Conservation (phyloP, 2,113 vertebrate species). For the Balaeniceps rex region DNA sequence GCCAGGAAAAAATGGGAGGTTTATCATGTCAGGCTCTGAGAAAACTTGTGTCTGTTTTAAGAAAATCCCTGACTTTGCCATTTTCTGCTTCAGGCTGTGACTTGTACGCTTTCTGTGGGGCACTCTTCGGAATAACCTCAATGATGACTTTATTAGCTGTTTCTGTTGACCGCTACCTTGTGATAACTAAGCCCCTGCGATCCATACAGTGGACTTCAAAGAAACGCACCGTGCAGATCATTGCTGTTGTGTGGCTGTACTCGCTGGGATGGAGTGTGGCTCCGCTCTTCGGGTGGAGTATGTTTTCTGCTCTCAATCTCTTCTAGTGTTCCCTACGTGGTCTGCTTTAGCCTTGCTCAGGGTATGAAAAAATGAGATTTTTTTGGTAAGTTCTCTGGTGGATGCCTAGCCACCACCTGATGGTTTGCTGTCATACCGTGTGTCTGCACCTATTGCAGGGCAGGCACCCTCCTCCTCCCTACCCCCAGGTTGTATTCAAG, state of each 20-base stretch:
- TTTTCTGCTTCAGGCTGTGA: conserved; percentile 62
- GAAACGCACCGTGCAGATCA: conserved; percentile 33
- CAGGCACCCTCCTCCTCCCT: not conserved
- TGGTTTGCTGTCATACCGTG: rapidly evolving
- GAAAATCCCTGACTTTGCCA: not conserved
- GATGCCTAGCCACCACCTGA: not conserved
- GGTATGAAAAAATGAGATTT: not conserved
- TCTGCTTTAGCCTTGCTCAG: not conserved
- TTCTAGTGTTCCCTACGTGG: rapidly evolving
- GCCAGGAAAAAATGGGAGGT: not conserved
- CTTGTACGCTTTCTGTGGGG: conserved; percentile 71
- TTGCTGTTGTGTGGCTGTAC: conserved; percentile 61
- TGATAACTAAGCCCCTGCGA: conserved; percentile 68
- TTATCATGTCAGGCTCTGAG: not conserved
- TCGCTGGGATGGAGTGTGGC: conserved; percentile 64
- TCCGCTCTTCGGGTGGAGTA: conserved; percentile 70
- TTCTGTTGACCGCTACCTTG: conserved; percentile 69
- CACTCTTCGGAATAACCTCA: conserved; percentile 71
- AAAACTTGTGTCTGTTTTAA: not conserved
- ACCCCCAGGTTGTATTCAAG: not conserved
- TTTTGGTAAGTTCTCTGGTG: not conserved
- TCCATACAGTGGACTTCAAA: conserved; percentile 68
- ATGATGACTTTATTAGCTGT: conserved; percentile 74
- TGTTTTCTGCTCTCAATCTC: not conserved
- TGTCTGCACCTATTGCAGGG: not conserved